Conservation (phyloP, 1,140 invertebrate species). For the Rhyzopertha dominica region DNA sequence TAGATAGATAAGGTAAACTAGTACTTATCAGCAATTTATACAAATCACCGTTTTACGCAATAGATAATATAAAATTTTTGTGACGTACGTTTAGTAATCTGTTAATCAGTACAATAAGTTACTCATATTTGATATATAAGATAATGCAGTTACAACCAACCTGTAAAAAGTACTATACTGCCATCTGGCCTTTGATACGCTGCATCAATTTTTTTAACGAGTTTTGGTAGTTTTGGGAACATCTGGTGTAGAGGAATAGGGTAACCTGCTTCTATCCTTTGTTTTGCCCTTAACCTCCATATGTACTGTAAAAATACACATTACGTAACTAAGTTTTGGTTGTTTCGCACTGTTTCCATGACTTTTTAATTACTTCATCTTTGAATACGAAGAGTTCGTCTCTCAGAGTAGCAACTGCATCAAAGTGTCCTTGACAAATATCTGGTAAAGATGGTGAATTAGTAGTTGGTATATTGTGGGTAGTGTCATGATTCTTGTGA, state of each 20-base stretch:
- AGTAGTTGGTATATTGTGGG: constrained; percentile 29
- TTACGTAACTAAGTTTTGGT: constrained; percentile 4
- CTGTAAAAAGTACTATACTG: constrained; percentile 71
- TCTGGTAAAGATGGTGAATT: constrained; percentile 42
- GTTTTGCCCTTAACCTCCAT: constrained; percentile 55
- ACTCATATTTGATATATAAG: too few species aligned
- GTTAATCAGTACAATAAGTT: too few species aligned
- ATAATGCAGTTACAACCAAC: too few species aligned
- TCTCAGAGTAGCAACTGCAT: constrained; percentile 62
- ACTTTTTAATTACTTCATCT: constrained; percentile 51
- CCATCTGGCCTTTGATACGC: constrained; percentile 68
- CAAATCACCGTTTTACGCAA: too few species aligned
- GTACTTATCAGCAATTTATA: too few species aligned
- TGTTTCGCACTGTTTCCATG: background rate
- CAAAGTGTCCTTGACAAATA: constrained; percentile 62
- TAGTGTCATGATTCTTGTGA: constrained; percentile 42
- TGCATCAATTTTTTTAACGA: constrained; percentile 62
- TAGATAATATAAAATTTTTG: too few species aligned
- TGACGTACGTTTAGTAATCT: too few species aligned
- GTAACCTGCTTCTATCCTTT: constrained; percentile 54
- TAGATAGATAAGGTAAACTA: too few species aligned
- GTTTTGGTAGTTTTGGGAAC: constrained; percentile 56
- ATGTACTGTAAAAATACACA: constrained; percentile 48
- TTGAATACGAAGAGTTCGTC: constrained; percentile 72
- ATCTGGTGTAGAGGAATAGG: constrained; percentile 55